A percentile compares a stretch with the other conserved stretches of the same genome.
Conservation (phyloP, 2,888 invertebrate genomes). For the Drosophila austrosaltans region DNA sequence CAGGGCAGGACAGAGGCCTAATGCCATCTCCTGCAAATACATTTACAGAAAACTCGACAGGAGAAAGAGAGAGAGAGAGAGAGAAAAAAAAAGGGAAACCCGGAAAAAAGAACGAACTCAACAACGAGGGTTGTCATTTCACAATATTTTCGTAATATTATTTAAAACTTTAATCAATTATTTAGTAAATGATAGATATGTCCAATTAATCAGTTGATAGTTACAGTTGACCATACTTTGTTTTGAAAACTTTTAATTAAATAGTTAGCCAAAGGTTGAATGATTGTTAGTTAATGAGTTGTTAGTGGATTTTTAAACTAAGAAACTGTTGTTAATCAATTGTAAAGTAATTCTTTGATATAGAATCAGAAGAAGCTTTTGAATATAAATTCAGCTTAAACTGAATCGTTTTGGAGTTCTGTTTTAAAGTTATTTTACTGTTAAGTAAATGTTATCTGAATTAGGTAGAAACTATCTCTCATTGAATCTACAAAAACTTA, state of each 20-base stretch:
- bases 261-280: background rate
- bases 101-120: background rate
- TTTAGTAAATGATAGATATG: background rate
- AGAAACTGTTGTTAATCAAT: too few species aligned
- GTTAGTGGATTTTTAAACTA: too few species aligned
- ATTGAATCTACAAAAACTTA: too few species aligned
- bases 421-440: too few species aligned
- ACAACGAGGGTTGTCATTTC: background rate
- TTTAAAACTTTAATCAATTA: background rate
- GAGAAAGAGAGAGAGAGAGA: background rate
- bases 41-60: conserved; percentile 11
- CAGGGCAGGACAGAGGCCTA: conserved; percentile 48
- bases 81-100: background rate
- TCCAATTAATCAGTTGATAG: background rate
- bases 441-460: too few species aligned
- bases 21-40: conserved; percentile 41
- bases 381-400: too few species aligned
- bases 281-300: too few species aligned
- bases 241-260: background rate
- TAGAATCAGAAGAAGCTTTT: too few species aligned
- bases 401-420: too few species aligned
- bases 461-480: too few species aligned
- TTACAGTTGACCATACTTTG: too few species aligned
- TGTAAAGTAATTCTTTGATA: too few species aligned
- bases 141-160: background rate